phyloP scores from a whole-genome alignment of 2,797 vertebrate species.

The Tachyglossus aculeatus region DNA sequence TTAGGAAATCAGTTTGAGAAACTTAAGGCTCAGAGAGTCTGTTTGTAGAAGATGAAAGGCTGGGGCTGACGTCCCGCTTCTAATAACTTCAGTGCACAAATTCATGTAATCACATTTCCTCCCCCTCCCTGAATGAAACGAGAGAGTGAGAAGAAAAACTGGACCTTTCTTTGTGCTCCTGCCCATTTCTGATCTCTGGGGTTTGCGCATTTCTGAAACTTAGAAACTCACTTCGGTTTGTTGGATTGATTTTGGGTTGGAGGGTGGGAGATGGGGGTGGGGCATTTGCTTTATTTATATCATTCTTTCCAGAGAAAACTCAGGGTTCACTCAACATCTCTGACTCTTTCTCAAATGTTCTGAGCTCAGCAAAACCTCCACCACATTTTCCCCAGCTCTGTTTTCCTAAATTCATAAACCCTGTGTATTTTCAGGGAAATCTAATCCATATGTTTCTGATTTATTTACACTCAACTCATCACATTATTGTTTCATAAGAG shows the following conservation, averaged over 20 bases:
- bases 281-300: too few species aligned
- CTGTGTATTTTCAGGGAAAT: constrained; percentile 11
- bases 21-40: constrained; percentile 35
- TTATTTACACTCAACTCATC: constrained; percentile 24
- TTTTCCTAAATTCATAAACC: constrained; percentile 16
- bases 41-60: constrained; percentile 53
- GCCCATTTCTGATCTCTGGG: too few species aligned
- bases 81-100: constrained; percentile 64
- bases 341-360: constrained; percentile 19
- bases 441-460: constrained; percentile 21
- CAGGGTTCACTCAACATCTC: not conserved
- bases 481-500: constrained; percentile 17
- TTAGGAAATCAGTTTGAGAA: constrained; percentile 66
- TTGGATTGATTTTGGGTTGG: not conserved
- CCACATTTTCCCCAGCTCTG: constrained; percentile 3
- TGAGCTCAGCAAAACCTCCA: not conserved
- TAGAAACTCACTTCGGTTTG: too few species aligned
- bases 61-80: constrained; percentile 49
- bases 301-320: too few species aligned
- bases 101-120: constrained; percentile 65
- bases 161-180: constrained; percentile 34
- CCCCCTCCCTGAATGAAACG: constrained; percentile 62
- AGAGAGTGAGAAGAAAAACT: constrained; percentile 46
- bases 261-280: constrained; percentile 4
- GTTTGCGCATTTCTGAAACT: too few species aligned